These are phyloP conservation scores for Eupithecia exiguata DNA, from an alignment of 2,888 invertebrate species.

Conservation along the genomic window DNA sequence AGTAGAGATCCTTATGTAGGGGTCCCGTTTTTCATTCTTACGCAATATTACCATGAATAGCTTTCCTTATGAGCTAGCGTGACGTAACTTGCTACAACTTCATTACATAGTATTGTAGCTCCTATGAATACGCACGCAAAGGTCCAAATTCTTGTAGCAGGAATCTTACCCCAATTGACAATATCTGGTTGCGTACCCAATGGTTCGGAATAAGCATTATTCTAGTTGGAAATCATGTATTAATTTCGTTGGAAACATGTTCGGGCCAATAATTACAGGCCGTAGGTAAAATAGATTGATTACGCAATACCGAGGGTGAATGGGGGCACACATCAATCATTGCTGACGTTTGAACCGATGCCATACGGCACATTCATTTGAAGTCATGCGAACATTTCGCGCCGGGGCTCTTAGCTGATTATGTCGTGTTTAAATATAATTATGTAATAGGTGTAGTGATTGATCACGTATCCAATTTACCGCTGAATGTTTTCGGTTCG, in stretches of 20 bases:
- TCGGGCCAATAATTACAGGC: constrained; percentile 9
- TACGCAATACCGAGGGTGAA: constrained; percentile 18
- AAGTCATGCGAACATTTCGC: constrained; percentile 9
- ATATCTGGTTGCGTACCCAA: constrained; percentile 16
- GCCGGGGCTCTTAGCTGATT: constrained; percentile 9
- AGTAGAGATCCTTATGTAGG: background rate
- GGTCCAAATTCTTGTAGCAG: background rate
- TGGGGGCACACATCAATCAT: constrained; percentile 18
- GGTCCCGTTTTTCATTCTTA: constrained; percentile 11
- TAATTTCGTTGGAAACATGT: background rate
- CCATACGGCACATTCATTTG: constrained; percentile 15
- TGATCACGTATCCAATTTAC: background rate
- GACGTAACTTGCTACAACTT: background rate
- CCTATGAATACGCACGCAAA: background rate
- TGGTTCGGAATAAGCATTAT: constrained; percentile 9
- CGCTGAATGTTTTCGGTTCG: background rate
- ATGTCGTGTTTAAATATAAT: background rate
- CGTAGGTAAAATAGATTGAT: constrained; percentile 24
- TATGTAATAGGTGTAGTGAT: background rate
- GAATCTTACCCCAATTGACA: background rate
- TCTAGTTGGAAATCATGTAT: constrained; percentile 11
- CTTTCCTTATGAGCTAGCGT: constrained; percentile 4
- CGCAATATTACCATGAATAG: constrained; percentile 6
- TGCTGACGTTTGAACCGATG: constrained; percentile 14
- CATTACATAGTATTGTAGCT: background rate